These are phyloP conservation scores for Heteromurus nitidus DNA, from an alignment of 2,888 invertebrate genomes.

Conservation along the genomic window DNA sequence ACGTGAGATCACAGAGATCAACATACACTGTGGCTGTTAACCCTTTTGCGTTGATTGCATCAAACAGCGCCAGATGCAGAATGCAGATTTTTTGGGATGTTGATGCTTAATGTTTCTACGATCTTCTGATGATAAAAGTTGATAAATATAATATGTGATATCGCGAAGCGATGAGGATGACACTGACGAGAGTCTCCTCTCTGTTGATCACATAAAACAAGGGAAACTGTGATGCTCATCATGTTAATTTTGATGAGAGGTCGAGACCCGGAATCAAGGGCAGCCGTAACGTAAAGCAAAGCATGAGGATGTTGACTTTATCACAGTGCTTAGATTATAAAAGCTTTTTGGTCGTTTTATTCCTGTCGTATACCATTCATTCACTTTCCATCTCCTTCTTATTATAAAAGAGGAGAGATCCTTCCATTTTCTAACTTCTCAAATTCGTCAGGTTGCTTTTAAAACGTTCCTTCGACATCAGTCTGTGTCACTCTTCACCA, in stretches of 20 bases:
- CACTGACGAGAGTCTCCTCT: background rate
- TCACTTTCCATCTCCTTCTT: constrained; percentile 25
- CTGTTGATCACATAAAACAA: background rate
- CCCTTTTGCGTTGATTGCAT: background rate
- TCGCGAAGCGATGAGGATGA: background rate
- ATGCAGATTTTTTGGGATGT: constrained; percentile 12
- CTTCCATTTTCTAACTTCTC: background rate
- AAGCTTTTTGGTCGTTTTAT: background rate
- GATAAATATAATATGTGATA: constrained; percentile 12
- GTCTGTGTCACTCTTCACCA: background rate
- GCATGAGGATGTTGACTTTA: constrained; percentile 14
- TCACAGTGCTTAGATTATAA: background rate
- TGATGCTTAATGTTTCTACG: background rate
- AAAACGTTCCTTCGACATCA: constrained; percentile 7
- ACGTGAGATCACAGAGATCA: constrained; percentile 9
- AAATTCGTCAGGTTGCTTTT: background rate
- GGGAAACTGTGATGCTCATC: background rate
- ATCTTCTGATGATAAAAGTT: background rate
- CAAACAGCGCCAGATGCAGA: constrained; percentile 22
- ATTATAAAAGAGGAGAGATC: no score
- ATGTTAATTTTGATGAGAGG: constrained; percentile 37
- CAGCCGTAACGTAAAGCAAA: constrained; percentile 16
- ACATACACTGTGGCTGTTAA: background rate
- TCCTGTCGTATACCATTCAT: constrained; percentile 32
- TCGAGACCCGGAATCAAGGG: constrained; percentile 63